Conservation (phyloP, 2,113 vertebrate species). For the Acanthisitta chloris region DNA sequence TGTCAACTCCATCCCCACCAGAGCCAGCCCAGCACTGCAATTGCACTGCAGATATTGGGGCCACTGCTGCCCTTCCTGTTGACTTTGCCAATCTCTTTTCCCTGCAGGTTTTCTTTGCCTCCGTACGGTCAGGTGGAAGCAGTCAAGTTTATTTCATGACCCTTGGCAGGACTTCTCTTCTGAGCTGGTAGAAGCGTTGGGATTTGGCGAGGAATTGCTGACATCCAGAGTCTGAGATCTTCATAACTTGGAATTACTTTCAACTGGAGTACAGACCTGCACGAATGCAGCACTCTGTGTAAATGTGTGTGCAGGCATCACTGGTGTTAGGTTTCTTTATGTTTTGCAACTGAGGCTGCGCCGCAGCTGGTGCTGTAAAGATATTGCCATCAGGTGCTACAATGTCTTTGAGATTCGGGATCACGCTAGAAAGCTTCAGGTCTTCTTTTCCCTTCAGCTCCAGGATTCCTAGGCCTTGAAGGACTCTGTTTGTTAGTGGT, state of each 20-base stretch:
- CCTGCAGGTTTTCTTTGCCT: slow-evolving; percentile 94
- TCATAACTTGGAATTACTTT: slow-evolving; percentile 76
- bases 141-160: slow-evolving; percentile 99
- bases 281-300: slow-evolving; percentile 60
- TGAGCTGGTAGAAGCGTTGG: slow-evolving; percentile 90
- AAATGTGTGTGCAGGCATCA: slow-evolving; percentile 67
- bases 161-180: slow-evolving; percentile 95
- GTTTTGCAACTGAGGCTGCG: slow-evolving; percentile 77
- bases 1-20: background rate
- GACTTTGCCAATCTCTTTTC: background rate
- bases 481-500: slow-evolving; percentile 63
- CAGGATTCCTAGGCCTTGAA: slow-evolving; percentile 74
- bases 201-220: slow-evolving; percentile 57
- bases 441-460: slow-evolving; percentile 67
- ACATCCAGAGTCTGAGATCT: slow-evolving; percentile 70
- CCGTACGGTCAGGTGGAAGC: slow-evolving; percentile 94
- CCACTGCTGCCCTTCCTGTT: background rate
- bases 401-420: slow-evolving; percentile 68
- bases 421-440: slow-evolving; percentile 68
- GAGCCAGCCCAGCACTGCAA: background rate
- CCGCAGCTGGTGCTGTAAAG: slow-evolving; percentile 80
- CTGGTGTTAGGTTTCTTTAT: slow-evolving; percentile 67
- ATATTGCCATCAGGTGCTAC: slow-evolving; percentile 78
- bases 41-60: background rate
- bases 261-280: slow-evolving; percentile 80